Conservation (phyloP, 2,888 invertebrate species). For the Tinea pellionella region DNA sequence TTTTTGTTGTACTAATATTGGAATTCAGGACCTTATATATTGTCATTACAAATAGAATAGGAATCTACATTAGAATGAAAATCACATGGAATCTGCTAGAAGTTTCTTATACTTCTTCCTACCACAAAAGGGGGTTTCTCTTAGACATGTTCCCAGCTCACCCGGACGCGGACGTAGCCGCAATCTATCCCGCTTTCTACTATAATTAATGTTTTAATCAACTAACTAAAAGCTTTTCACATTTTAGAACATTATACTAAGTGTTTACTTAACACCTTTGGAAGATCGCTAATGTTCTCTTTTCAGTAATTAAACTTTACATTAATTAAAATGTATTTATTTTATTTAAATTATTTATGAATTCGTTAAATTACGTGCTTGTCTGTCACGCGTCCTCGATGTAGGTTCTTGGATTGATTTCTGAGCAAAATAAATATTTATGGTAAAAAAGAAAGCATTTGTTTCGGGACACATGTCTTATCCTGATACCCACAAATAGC, state of each 20-base stretch:
- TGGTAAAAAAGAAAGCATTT: too few species aligned
- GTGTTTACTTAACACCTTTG: slow-evolving; percentile 5
- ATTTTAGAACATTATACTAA: slow-evolving; percentile 10
- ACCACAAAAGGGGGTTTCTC: background rate
- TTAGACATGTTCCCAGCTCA: background rate
- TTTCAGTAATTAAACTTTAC: too few species aligned
- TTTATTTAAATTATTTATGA: background rate
- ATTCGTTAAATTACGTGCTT: background rate
- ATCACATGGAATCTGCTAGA: background rate
- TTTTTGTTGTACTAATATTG: too few species aligned
- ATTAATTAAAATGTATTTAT: background rate
- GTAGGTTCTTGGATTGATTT: too few species aligned
- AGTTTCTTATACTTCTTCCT: background rate
- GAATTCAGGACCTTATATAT: too few species aligned
- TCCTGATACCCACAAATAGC: too few species aligned
- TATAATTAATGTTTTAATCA: slow-evolving; percentile 59
- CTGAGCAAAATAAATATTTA: too few species aligned
- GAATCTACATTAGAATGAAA: background rate
- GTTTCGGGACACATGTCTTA: too few species aligned
- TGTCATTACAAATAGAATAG: too few species aligned
- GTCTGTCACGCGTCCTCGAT: too few species aligned
- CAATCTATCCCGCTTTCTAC: slow-evolving; percentile 24
- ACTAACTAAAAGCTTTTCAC: slow-evolving; percentile 32
- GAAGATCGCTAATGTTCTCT: background rate
- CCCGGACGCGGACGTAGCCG: background rate